Percentiles rank a stretch among this genome's conserved stretches.
Conservation (phyloP, 2,113 vertebrate species). For the mouse (Mus musculus) region GRCm39 chr12:70406501-70407000, state of each 20-base stretch:
- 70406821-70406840: background rate
- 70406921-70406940: background rate
- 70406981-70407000: background rate
- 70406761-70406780: background rate
- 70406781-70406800: background rate
- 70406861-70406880: background rate
- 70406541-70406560: constrained; percentile 46
- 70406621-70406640: constrained; percentile 26
- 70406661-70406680: constrained; percentile 31
- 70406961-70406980: background rate
- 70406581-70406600: constrained; percentile 29
- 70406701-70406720: constrained; percentile 40
- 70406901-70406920: background rate
- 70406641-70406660: constrained; percentile 43
- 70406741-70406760: background rate
- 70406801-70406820: background rate
- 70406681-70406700: background rate
- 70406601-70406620: background rate
- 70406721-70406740: constrained; percentile 5
- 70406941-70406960: background rate
- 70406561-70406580: constrained; percentile 58
- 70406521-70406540: background rate
- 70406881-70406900: background rate
- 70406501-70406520: constrained; percentile 57
- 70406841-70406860: background rate